A percentile compares a stretch with the other conserved stretches of the same genome.
Evolutionary conservation across 2,113 vertebrate genomes (phyloP).

Genomic region (Baryphthengus martii): DNA sequence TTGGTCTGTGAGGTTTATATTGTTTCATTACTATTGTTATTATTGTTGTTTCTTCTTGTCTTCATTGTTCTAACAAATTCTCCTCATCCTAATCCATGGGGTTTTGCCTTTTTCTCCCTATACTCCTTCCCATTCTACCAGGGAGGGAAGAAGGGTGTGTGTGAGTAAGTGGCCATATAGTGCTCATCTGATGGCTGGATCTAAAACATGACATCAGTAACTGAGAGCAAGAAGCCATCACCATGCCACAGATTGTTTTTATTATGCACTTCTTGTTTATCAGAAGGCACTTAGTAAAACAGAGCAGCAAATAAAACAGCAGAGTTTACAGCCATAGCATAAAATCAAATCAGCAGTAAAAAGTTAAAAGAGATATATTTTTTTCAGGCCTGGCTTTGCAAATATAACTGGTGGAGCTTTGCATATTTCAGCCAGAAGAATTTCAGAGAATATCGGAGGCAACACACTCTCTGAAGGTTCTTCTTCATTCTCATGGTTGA

Average conservation of each 20-base stretch:
- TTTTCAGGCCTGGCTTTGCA: background rate
- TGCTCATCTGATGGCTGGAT: too few species aligned
- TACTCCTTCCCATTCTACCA: too few species aligned
- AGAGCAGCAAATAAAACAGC: slow-evolving; percentile 13
- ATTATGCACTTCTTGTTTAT: background rate
- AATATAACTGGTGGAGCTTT: background rate
- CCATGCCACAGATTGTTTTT: background rate
- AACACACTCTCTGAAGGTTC: background rate
- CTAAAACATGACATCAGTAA: background rate
- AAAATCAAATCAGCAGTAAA: background rate
- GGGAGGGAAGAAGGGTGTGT: too few species aligned
- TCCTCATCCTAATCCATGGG: too few species aligned
- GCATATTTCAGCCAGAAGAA: background rate
- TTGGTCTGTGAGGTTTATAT: too few species aligned
- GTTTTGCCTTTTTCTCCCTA: too few species aligned
- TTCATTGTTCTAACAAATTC: too few species aligned
- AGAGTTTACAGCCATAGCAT: background rate
- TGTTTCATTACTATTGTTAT: too few species aligned
- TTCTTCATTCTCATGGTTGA: background rate
- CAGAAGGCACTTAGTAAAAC: slow-evolving; percentile 7
- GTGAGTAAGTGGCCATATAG: too few species aligned
- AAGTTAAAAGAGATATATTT: background rate
- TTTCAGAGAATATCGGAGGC: background rate
- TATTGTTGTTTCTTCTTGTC: too few species aligned
- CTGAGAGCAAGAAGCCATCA: background rate